phyloP scores from a whole-genome alignment of 2,797 vertebrate genomes.

The Nyctalus aviator region DNA sequence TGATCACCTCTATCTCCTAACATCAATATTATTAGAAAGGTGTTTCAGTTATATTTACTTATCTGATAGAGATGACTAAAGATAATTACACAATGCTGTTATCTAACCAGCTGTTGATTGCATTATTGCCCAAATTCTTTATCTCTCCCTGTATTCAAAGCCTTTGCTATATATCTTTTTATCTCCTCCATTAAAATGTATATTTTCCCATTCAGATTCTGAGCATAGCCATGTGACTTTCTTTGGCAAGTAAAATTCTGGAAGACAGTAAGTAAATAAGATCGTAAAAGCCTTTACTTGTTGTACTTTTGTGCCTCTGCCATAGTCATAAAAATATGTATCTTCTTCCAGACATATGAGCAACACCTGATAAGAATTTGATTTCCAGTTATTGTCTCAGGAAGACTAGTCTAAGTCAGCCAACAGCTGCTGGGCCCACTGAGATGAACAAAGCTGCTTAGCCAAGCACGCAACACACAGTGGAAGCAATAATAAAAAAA shows the following conservation, averaged over 20 bases:
- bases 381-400: background rate
- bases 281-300: background rate
- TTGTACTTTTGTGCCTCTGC: background rate
- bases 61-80: background rate
- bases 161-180: background rate
- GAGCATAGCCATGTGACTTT: background rate
- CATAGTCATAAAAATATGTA: background rate
- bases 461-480: background rate
- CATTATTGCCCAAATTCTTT: background rate
- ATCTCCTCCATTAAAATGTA: background rate
- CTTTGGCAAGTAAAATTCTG: background rate
- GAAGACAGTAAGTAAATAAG: background rate
- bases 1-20: background rate
- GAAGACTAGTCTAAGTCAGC: background rate
- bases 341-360: background rate
- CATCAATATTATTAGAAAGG: background rate
- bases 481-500: background rate
- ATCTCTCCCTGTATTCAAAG: background rate
- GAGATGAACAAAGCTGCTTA: background rate
- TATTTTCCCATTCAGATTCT: background rate
- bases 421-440: background rate
- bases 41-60: conserved; percentile 34
- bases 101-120: background rate
- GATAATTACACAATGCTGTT: background rate
- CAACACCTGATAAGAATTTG: background rate